A percentile compares a stretch with the other conserved stretches of the same genome.
phyloP scores from a whole-genome alignment of 2,113 vertebrate genomes.

The Seriola quinqueradiata region DNA sequence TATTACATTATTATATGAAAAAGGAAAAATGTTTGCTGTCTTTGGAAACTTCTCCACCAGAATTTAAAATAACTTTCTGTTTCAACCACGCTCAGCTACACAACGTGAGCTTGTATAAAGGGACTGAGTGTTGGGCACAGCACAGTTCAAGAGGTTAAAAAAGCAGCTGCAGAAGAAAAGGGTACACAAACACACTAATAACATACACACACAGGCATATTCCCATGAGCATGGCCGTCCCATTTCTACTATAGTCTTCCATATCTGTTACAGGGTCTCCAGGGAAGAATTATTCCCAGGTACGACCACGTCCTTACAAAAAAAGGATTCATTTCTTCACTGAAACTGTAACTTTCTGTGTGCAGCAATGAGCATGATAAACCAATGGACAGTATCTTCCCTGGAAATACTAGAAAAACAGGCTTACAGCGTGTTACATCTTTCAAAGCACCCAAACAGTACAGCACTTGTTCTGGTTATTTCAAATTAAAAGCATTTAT shows the following conservation, averaged over 20 bases:
- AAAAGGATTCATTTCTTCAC: not conserved
- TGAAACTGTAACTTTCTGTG: not conserved
- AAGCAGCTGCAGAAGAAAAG: constrained; percentile 31
- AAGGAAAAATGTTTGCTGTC: not conserved
- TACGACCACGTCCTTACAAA: not conserved
- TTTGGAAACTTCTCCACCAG: not conserved
- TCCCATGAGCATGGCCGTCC: not conserved
- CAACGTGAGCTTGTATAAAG: not conserved
- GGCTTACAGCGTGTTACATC: not conserved
- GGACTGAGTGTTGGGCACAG: not conserved
- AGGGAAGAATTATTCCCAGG: not conserved
- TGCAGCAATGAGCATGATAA: not conserved
- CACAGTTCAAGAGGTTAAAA: constrained; percentile 24
- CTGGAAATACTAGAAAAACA: not conserved
- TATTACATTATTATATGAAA: not conserved
- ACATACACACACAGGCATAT: not conserved
- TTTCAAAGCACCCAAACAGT: not conserved
- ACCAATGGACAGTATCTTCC: not conserved
- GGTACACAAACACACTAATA: not conserved
- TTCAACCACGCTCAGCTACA: not conserved
- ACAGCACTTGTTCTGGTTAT: not conserved
- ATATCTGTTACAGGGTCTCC: not conserved
- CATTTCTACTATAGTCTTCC: not conserved
- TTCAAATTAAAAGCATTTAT: not conserved
- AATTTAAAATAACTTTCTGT: constrained; percentile 9